A percentile compares a stretch with the other conserved stretches of the same genome.
Evolutionary conservation across 2,797 vertebrate species (phyloP).

Genomic region (Brachyrhaphis roseni): DNA sequence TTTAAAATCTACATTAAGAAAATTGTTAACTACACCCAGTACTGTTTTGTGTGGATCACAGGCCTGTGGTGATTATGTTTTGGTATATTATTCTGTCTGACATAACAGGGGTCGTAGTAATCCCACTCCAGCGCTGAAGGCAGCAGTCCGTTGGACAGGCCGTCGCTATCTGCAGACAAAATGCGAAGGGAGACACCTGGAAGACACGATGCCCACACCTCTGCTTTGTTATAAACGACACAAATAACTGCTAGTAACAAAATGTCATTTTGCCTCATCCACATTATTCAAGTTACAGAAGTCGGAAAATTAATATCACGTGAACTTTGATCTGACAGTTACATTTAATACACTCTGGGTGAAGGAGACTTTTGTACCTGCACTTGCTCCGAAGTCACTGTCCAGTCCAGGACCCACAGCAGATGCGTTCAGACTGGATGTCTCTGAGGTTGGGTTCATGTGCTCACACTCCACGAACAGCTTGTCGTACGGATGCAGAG

Average conservation of each 20-base stretch:
- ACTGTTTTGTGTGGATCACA: slow-evolving; percentile 81
- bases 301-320: background rate
- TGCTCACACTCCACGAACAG: slow-evolving; percentile 71
- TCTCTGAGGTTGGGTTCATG: slow-evolving; percentile 51
- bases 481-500: slow-evolving; percentile 56
- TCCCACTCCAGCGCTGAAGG: slow-evolving; percentile 80
- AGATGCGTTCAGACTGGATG: slow-evolving; percentile 61
- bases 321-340: background rate
- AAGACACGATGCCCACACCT: slow-evolving; percentile 15
- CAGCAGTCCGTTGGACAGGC: slow-evolving; percentile 67
- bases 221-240: background rate
- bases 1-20: slow-evolving; percentile 33
- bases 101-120: slow-evolving; percentile 86
- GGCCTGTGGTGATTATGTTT: slow-evolving; percentile 75
- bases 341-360: background rate
- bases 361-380: slow-evolving; percentile 67
- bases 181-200: slow-evolving; percentile 86
- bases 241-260: background rate
- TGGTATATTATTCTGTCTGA: slow-evolving; percentile 81
- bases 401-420: slow-evolving; percentile 83
- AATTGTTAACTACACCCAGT: slow-evolving; percentile 77
- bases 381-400: slow-evolving; percentile 88
- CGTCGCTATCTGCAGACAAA: slow-evolving; percentile 85
- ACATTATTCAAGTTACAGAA: background rate
- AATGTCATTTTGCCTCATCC: background rate